Base-by-base conservation (phyloP, 2,888 invertebrate species). In the Thumatha senex region DNA sequence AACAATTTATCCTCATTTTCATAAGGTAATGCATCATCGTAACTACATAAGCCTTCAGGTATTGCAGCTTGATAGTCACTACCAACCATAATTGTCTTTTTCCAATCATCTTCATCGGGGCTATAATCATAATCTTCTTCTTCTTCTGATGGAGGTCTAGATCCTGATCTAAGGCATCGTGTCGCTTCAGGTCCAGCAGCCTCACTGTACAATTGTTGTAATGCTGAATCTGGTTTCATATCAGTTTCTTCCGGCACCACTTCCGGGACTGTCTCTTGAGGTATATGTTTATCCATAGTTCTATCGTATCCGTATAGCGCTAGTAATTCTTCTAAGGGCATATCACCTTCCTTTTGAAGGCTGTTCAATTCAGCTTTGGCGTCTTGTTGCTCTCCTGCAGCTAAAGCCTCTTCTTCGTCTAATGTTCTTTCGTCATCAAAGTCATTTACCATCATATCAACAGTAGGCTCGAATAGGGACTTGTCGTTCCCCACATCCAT, bases 391-490 rank as follows among this genome's bases (percentile, higher is more conserved):
- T 97, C 97, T 60, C 96, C 95, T 70, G 96, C 96, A 67, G 97
- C 98, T 81, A 98, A 88, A 44, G 97, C 98, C 93, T 99, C 99
- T 93, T 99, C 98, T 92, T 99, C 98, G 83, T 98, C 98, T 80
- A 99, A 84, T 57, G 98, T 99, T 82, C 97, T 94, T 83, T 99
- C 99, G 92, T 99, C 98, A 86, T 99, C 99, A 89, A 97, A 98
- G 88, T 98, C 98, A 94, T 98, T 97, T 61, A 98, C 96, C 93
- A 98, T 95, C 98, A 98, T 98, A 86, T 98, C 98, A 80, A 97
- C 95, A 62, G 97, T 95, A 59, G 98, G 98, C 86, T 98, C 98
- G 92, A 98, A 98, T 74, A 96, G 92, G 70, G 92, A 86, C 80
- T 92, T 91, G 71, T 92, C 92, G 84, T 86, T 89, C 73, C 89